These are phyloP conservation scores for Pampus argenteus DNA, from an alignment of 2,797 vertebrate genomes.

Conservation along the genomic window DNA sequence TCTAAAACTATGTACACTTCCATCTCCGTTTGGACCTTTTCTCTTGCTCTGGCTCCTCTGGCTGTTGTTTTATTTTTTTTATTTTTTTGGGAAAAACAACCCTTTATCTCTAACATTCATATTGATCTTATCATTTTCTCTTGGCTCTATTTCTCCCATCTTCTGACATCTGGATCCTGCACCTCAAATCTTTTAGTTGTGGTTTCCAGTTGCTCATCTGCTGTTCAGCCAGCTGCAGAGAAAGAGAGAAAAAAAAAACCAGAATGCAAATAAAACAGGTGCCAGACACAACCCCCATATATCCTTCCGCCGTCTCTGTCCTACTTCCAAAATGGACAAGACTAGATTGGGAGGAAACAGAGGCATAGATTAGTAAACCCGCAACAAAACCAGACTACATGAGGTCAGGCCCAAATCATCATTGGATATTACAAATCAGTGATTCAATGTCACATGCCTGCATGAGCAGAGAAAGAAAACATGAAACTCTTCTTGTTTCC, in stretches of 20 bases:
- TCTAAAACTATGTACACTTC: slow-evolving; percentile 40
- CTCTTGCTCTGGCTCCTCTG: slow-evolving; percentile 16
- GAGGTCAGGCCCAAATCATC: slow-evolving; percentile 1
- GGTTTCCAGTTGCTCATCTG: slow-evolving; percentile 44
- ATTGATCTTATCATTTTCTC: slow-evolving; percentile 43
- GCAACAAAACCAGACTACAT: slow-evolving; percentile 26
- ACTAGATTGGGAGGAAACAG: slow-evolving; percentile 26
- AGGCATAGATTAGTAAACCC: slow-evolving; percentile 27
- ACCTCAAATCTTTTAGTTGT: slow-evolving; percentile 34
- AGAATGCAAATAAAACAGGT: slow-evolving; percentile 48
- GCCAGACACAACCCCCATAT: slow-evolving; percentile 39
- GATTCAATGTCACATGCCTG: slow-evolving; percentile 7
- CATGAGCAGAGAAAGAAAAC: background rate
- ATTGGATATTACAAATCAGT: background rate
- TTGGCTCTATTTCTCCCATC: background rate
- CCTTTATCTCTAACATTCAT: slow-evolving; percentile 35
- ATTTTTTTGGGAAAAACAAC: too few relatives aligned
- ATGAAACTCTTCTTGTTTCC: slow-evolving; percentile 23
- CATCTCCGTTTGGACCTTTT: slow-evolving; percentile 20
- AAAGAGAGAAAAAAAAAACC: slow-evolving; percentile 13
- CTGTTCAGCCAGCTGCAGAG: slow-evolving; percentile 19
- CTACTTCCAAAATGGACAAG: slow-evolving; percentile 34
- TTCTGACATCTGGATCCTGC: slow-evolving; percentile 48
- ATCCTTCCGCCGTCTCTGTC: slow-evolving; percentile 31
- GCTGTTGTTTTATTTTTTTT: background rate